A percentile compares a stretch with the other conserved stretches of the same genome.
Conservation (phyloP, 2,797 vertebrate genomes). For the Scyliorhinus canicula region DNA sequence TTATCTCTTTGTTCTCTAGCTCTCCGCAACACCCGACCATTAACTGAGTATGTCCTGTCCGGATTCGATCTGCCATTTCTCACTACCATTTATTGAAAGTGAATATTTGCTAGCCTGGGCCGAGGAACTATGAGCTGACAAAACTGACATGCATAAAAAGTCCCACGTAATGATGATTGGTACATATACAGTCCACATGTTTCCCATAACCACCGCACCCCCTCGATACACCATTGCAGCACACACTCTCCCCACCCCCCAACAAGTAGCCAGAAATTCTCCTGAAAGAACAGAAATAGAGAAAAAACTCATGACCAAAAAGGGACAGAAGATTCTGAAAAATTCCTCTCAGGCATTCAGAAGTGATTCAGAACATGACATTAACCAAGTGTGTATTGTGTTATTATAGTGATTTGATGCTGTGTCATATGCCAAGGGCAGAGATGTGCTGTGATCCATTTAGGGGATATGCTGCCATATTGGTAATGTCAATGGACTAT, state of each 20-base stretch:
- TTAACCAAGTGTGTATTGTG: neutral
- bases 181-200: neutral
- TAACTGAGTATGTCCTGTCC: no score
- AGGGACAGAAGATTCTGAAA: neutral
- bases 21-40: no score
- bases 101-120: neutral
- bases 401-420: neutral
- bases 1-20: no score
- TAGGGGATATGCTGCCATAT: no score
- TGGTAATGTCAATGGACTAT: no score
- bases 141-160: no score
- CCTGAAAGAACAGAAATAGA: neutral
- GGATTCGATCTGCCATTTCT: no score
- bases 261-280: neutral
- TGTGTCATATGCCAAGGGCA: neutral
- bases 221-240: no score
- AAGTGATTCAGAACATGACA: neutral
- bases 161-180: neutral
- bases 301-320: neutral
- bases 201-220: no score
- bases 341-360: neutral
- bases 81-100: neutral
- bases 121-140: no score
- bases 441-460: no score
- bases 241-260: neutral